Base-by-base conservation (phyloP, 2,888 invertebrate species). In the Dorcus hopei region DNA sequence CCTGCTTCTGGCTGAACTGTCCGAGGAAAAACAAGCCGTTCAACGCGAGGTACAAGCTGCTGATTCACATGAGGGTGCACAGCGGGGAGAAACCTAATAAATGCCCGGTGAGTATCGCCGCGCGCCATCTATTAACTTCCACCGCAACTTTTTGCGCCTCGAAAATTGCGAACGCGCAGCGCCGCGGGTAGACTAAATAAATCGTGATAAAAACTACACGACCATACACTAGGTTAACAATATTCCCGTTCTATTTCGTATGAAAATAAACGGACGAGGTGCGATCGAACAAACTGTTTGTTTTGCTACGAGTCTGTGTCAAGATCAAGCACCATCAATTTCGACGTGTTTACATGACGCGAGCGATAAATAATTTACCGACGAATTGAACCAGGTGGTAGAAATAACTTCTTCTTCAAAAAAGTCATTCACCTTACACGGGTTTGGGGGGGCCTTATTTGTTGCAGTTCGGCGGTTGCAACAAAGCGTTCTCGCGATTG, bases 1-100 rank as follows among this genome's bases (percentile, higher is more conserved):
- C 95, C 38, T 98, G 97, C 72, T 86, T 90, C 48, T 98, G 97
- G 97, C 82, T 87, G 56, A 91, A 92, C n/a, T 98, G 98, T 77
- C 90, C 93, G 0, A 81, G 96, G 54, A 86, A 90, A 64, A 87
- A 89, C 11, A 87, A 95, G 57, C 96, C 97, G 0, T 98, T 98
- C 81, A 97, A 98, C 79, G 98, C 98, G 0, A 86, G 97, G 65
- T 99, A 99, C 82, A 99, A 98, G 79, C 82, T 99, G 45, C 86
- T 97, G 42, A 98, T 93, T 52, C 97, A 97, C 75, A 96, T 98
- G 95, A 81, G 98, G 11, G 92, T 97, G 0, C 99, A 99, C 77
- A 97, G 96, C 16, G 97, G 98, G 3, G 97, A 99, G 74, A 98
- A 98, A 75, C 98, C 98, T 0, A 97, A 98, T 78, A 90, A 93